Percentiles rank a stretch among this genome's conserved stretches.
These are phyloP conservation scores for Agriotes lineatus DNA, from an alignment of 2,888 invertebrate species.

Conservation along the genomic window DNA sequence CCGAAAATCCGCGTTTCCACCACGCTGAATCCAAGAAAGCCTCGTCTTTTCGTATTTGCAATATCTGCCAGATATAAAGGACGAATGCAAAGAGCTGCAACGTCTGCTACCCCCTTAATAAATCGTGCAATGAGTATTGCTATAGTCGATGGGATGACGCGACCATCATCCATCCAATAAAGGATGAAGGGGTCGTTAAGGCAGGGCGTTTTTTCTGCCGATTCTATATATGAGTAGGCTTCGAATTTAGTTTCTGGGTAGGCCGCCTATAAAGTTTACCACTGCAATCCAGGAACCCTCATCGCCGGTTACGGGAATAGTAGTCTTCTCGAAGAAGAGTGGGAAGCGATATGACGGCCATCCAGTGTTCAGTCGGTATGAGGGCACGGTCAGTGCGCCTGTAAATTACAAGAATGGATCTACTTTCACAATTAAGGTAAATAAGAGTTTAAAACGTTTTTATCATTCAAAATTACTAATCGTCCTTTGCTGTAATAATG, in stretches of 20 bases:
- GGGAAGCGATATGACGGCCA: no score
- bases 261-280: slow-evolving; percentile 75
- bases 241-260: slow-evolving; percentile 73
- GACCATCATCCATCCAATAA: slow-evolving; percentile 74
- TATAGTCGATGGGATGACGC: slow-evolving; percentile 70
- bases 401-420: no score
- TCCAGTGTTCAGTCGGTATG: slow-evolving; percentile 66
- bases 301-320: slow-evolving; percentile 67
- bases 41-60: slow-evolving; percentile 70
- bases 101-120: slow-evolving; percentile 73
- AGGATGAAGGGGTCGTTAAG: slow-evolving; percentile 73
- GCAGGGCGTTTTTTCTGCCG: slow-evolving; percentile 74
- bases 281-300: slow-evolving; percentile 75
- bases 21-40: slow-evolving; percentile 70
- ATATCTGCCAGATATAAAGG: slow-evolving; percentile 74
- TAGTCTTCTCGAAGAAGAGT: slow-evolving; percentile 66
- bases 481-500: no score
- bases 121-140: slow-evolving; percentile 69
- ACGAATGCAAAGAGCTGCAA: slow-evolving; percentile 63
- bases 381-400: slow-evolving; percentile 60
- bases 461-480: no score
- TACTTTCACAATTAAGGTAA: no score
- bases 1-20: slow-evolving; percentile 69
- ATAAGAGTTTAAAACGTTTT: no score
- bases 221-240: slow-evolving; percentile 74